A percentile compares a stretch with the other conserved stretches of the same genome.
phyloP scores from a whole-genome alignment of 2,113 vertebrate genomes.

The Tragulus kanchil region DNA sequence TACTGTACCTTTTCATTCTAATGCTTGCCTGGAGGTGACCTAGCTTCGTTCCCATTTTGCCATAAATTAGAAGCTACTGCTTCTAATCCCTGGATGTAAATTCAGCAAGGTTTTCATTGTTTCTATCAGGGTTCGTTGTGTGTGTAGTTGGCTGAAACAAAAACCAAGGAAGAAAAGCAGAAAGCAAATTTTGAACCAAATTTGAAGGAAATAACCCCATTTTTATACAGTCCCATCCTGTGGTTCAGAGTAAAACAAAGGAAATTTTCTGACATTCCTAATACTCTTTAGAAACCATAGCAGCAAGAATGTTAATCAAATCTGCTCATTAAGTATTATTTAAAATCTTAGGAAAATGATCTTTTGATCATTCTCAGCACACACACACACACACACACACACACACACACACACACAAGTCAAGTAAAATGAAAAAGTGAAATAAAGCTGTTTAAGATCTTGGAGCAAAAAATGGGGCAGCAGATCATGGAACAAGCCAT shows the following conservation, averaged over 20 bases:
- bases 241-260: slow-evolving; percentile 54
- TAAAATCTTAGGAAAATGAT: slow-evolving; percentile 79
- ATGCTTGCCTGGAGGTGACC: slow-evolving; percentile 79
- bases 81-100: neutral
- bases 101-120: neutral
- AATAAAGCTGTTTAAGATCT: slow-evolving; percentile 55
- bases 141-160: slow-evolving; percentile 55
- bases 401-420: neutral
- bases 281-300: neutral
- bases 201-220: neutral
- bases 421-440: slow-evolving; percentile 56
- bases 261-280: slow-evolving; percentile 26
- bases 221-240: neutral
- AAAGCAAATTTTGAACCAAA: slow-evolving; percentile 17
- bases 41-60: neutral
- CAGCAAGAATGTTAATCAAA: slow-evolving; percentile 58
- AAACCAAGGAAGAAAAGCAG: slow-evolving; percentile 19
- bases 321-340: slow-evolving; percentile 64
- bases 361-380: slow-evolving; percentile 76
- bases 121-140: neutral
- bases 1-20: slow-evolving; percentile 78
- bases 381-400: too few relatives aligned
- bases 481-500: neutral
- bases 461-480: neutral
- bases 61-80: slow-evolving; percentile 57